Evolutionary conservation across 2,797 vertebrate genomes (phyloP), one percentile per base, ranked within the genome.

Genomic region (Sitta carolinensis): DNA sequence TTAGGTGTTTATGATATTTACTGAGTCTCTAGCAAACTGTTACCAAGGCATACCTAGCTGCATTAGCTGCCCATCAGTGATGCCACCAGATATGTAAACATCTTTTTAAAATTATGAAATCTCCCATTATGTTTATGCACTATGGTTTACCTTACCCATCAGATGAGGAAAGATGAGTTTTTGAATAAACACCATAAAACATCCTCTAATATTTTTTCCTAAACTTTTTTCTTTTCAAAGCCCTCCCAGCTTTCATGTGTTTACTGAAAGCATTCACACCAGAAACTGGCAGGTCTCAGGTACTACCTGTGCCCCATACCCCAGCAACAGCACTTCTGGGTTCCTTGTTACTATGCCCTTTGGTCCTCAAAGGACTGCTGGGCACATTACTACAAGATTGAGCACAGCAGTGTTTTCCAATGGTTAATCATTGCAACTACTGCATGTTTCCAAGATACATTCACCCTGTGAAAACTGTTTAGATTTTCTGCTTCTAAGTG

Each of bases 131-230:
- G 59, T 87, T 67, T 47, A 72, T 36, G 72, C 30, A 32, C 36
- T 64, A 48, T 12, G 1, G 50, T 83, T 92, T 55, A 83, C 61
- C 61, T 83, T 83, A 87, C 17, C 66, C 64, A 43, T 55, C 55
- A 90, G 58, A 64, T 22, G 20, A 76, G 29, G 74, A 68, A 93
- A 75, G 27, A 54, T 36, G 26, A 47, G 13, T 38, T 88, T 55
- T 63, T 86, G 18, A 90, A 80, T 80, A 92, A 92, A 78, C 17
- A 84, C 12, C 47, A 68, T 25, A 86, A 81, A 80, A 38, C 13
- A 78, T 54, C 5, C 15, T 22, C 36, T 68, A 66, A 13, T 30
- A 38, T 32, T 38, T 68, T 58, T 74, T 16, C 26, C 13, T 38
- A 32, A 61, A 64, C 3, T 9, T 16, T 14, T 70, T 38, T 67